Base-by-base conservation (phyloP, 2,888 invertebrate genomes). In the Synergus gifuensis region DNA sequence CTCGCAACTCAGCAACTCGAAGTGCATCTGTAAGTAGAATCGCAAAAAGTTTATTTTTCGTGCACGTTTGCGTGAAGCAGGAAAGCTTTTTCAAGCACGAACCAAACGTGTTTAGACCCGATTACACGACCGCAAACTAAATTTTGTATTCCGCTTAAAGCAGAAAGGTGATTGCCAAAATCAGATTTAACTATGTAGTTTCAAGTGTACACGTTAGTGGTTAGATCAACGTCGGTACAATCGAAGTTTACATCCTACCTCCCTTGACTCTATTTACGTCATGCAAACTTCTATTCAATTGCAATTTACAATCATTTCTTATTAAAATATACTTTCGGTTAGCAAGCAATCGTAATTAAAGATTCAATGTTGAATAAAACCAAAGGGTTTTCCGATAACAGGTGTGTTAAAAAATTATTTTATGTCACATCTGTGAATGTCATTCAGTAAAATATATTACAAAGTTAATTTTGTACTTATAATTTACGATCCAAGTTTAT, bases 401-500 rank as follows among this genome's bases (percentile, higher is more conserved):
- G n/a, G 2, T 16, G n/a, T n/a, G n/a, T 16, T n/a, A 54, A 54
- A 54, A 49, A n/a, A 0, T 54, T 16, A 18, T 49, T 46, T 69
- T 4, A 49, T 46, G 14, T 69, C n/a, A 8, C 1, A 69, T 44
- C 67, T 44, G 44, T 44, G 22, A 22, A 22, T 49, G 22, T 22
- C 69, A 16, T 69, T 69, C 49, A 16, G 46, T 28, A 46, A 16
- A 69, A 69, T 69, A 69, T 16, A 69, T 46, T 69, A 49, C 14
- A 69, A 69, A 69, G 69, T 69, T 46, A 69, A 69, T 69, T 69
- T 69, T 28, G 14, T 8, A 14, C 46, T 49, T 69, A 46, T 28
- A 69, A 69, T 69, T 69, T 69, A 69, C 46, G 69, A 69, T 44
- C 46, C 4, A 69, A 69, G 69, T 69, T 67, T 69, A 69, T 69